Base-by-base conservation (phyloP, 2,113 vertebrate genomes). In the Tyto alba region DNA sequence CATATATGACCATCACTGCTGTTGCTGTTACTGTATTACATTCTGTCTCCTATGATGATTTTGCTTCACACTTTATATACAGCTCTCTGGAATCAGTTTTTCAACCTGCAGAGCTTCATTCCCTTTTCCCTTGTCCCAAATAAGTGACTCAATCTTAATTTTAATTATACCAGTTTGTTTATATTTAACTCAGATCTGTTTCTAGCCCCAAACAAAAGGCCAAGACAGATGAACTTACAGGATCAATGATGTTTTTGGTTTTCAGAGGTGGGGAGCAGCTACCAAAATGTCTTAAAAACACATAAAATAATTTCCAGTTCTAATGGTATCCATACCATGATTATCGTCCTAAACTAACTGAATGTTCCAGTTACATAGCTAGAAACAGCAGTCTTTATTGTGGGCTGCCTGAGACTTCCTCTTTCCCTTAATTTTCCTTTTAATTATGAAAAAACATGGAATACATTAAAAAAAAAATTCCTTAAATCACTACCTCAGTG, bases 241-340 rank as follows among this genome's bases (percentile, higher is more conserved):
- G 14, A 50, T 86, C n/a, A 6, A 12, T 25, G 23, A 26, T 48
- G 18, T 52, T 85, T 25, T 45, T 36, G 7, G 9, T 80, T 90
- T 89, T 80, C 29, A 73, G 45, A 53, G 17, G 4, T 68, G 16
- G 16, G 16, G 13, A 90, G 9, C 16, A 68, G 19, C 13, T 59
- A 75, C 4, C 4, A 72, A 91, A 90, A 67, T 34, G 9, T 55
- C 40, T 75, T 38, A 77, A 66, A 90, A 88, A 4, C 4, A 30
- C 20, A 30, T 36, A 47, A 80, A 88, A 3, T 4, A 26, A 11
- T 56, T 88, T 76, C 34, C 19, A 63, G 29, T 67, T 71, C 29
- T 10, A 55, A 85, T 45, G 25, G 26, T 23, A 41, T 3, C 11
- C 12, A 8, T 74, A 63, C 2, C 10, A 71, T 1, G 0, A 32